These are phyloP conservation scores for Paragorgia papillata DNA, from an alignment of 92 coral and sea anemone genomes.

Conservation along the genomic window DNA sequence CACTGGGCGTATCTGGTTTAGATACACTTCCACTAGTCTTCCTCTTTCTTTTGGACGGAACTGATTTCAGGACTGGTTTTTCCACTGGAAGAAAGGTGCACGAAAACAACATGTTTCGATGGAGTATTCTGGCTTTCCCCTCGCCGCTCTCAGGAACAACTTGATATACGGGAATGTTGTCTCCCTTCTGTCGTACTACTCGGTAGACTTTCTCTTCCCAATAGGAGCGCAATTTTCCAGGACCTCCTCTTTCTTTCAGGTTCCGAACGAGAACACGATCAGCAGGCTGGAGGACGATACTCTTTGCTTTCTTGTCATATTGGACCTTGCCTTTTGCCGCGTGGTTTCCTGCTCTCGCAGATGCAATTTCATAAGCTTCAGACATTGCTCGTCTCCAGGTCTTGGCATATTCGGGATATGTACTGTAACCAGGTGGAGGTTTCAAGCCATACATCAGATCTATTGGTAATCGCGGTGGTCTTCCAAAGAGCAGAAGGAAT, in stretches of 20 bases:
- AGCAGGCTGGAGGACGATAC: not conserved
- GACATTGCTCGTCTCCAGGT: slow-evolving; percentile 29
- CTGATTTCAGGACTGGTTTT: no score
- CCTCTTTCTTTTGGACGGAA: no score
- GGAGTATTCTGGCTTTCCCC: not conserved
- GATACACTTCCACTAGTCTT: no score
- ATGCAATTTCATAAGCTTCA: slow-evolving; percentile 21
- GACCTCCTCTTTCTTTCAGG: slow-evolving; percentile 4
- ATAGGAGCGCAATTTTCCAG: slow-evolving; percentile 10
- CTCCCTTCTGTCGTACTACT: not conserved
- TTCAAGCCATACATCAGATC: slow-evolving; percentile 37
- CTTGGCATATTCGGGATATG: slow-evolving; percentile 15
- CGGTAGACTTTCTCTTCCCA: slow-evolving; percentile 4
- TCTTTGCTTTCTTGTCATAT: not conserved
- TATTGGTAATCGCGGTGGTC: slow-evolving; percentile 49
- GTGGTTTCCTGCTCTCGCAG: not conserved
- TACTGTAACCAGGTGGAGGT: not conserved
- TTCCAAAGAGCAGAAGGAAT: slow-evolving; percentile 44
- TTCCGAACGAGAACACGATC: slow-evolving; percentile 19
- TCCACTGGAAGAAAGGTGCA: not conserved
- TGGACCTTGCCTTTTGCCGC: not conserved
- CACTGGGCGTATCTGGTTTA: no score
- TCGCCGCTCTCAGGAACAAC: slow-evolving; percentile 33
- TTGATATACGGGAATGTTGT: slow-evolving; percentile 15
- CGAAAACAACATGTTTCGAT: slow-evolving; percentile 6